Base-by-base conservation (phyloP, 2,888 invertebrate species). In the Limnephilus lunatus region DNA sequence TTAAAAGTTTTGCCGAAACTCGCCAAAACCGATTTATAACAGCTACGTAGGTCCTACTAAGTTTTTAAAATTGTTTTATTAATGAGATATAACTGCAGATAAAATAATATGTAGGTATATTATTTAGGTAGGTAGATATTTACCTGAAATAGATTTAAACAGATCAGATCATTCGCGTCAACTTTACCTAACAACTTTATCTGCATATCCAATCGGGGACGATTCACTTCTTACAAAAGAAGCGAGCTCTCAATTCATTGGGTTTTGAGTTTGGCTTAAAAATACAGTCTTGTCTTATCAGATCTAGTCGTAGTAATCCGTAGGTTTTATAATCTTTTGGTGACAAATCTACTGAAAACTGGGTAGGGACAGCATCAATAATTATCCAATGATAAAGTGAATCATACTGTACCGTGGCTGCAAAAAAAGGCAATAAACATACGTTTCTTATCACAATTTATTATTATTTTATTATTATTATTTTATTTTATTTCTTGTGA, bases 281-380 rank as follows among this genome's bases (percentile, higher is more conserved):
- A n/a, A 68, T 68, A n/a, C 68, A 68, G 68, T 68, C 68, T 68
- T 25, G 68, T 68, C 68, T 68, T 68, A 68, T 68, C 68, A 68
- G 68, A 68, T 68, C 68, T n/a, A n/a, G 25, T 68, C 68, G 19
- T 19, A 19, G 19, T 53, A 5, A 68, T 68, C 68, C 9, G 7
- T 68, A 7, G 68, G 12, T 89, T 81, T n/a, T 32, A 39, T n/a
- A 4, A n/a, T 68, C 68, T n/a, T 68, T 68, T 68, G 68, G 68
- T n/a, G 68, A 68, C 68, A 68, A 68, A 68, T 68, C 68, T 68
- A 68, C 68, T 68, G 68, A 68, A 68, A 68, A 68, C 68, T 68
- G 68, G n/a, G 25, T n/a, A 68, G 25, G 44, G 5, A 39, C 39
- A 39, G 39, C 7, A 39, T 39, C 39, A 7, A 44, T 44, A 44